phyloP scores from a whole-genome alignment of 2,113 vertebrate species.

The Epinephelus moara region DNA sequence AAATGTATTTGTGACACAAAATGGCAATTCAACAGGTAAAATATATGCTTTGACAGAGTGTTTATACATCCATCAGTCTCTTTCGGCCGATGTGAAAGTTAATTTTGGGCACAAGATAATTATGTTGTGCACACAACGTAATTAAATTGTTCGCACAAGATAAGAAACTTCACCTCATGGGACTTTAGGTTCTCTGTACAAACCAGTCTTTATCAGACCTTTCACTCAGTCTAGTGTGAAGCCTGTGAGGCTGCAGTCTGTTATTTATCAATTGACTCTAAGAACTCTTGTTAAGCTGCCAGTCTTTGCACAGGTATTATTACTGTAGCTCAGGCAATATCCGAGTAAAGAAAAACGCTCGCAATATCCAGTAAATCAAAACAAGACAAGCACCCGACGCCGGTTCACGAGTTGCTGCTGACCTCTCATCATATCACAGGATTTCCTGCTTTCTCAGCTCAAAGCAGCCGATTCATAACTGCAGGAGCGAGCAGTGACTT shows the following conservation, averaged over 20 bases:
- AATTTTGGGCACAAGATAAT: too few species aligned
- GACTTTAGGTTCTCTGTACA: too few species aligned
- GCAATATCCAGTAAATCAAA: constrained; percentile 5
- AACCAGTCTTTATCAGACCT: too few species aligned
- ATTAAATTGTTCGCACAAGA: too few species aligned
- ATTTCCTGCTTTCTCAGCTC: constrained; percentile 24
- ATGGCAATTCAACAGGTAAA: too few species aligned
- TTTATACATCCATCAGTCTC: too few species aligned
- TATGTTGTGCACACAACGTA: too few species aligned
- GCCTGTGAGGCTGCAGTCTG: neutral
- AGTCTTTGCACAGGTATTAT: neutral
- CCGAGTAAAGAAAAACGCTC: neutral
- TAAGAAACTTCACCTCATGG: too few species aligned
- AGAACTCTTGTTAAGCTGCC: neutral
- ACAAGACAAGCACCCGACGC: neutral
- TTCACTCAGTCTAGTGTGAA: too few species aligned
- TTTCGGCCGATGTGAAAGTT: too few species aligned
- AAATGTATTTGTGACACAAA: too few species aligned
- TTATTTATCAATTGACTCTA: neutral
- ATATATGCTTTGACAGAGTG: too few species aligned
- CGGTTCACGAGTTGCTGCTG: neutral
- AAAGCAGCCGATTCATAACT: constrained; percentile 9
- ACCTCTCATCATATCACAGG: constrained; percentile 5
- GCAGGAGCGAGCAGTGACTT: neutral
- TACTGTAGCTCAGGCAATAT: neutral